Evolutionary conservation across 2,888 invertebrate genomes (phyloP).

Genomic region (Epinotia ramella): DNA sequence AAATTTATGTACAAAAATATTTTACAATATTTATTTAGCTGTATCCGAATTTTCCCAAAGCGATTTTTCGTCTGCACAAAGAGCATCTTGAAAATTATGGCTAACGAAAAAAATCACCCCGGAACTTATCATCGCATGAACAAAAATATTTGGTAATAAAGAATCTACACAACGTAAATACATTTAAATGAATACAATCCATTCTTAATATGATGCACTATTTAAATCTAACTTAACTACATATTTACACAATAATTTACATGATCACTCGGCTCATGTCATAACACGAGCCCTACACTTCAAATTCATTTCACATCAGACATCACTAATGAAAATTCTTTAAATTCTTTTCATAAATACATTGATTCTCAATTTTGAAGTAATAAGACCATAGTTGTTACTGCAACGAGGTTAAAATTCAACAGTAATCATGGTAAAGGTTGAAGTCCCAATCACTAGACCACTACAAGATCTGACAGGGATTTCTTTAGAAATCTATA

Average conservation of each 20-base stretch:
- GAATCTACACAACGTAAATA: slow-evolving; percentile 49
- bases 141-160: slow-evolving; percentile 64
- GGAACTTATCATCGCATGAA: slow-evolving; percentile 42
- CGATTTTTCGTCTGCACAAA: background rate
- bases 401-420: background rate
- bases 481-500: background rate
- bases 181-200: slow-evolving; percentile 49
- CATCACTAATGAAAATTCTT: background rate
- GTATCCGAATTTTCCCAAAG: slow-evolving; percentile 50
- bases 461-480: background rate
- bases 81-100: background rate
- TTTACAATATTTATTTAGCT: slow-evolving; percentile 56
- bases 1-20: slow-evolving; percentile 66
- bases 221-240: slow-evolving; percentile 43
- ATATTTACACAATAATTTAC: slow-evolving; percentile 58
- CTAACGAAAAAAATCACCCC: background rate
- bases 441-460: background rate
- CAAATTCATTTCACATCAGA: slow-evolving; percentile 15
- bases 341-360: background rate
- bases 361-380: background rate
- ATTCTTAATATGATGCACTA: slow-evolving; percentile 22
- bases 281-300: slow-evolving; percentile 42
- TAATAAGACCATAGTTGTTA: background rate
- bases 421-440: background rate
- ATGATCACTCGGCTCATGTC: slow-evolving; percentile 48